These are phyloP conservation scores for Cricetomys ansorgei DNA, from an alignment of 2,113 vertebrate genomes.

Conservation along the genomic window DNA sequence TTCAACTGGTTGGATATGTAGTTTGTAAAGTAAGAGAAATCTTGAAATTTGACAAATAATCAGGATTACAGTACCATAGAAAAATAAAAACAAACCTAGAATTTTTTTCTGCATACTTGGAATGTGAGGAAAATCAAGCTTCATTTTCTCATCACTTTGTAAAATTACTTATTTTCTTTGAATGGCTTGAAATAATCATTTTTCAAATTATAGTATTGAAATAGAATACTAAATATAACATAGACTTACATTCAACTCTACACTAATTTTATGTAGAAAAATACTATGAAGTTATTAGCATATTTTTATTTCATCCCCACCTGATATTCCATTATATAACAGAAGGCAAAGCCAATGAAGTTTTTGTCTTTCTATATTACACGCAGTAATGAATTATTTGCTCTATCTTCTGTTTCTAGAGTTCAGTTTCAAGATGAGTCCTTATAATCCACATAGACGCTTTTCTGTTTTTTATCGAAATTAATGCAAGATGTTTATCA, in stretches of 20 bases:
- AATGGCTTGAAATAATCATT: neutral
- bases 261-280: neutral
- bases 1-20: neutral
- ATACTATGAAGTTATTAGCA: neutral
- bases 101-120: neutral
- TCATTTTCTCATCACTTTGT: neutral
- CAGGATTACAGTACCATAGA: neutral
- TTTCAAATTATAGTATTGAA: neutral
- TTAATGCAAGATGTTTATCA: neutral
- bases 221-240: neutral
- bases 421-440: slow-evolving; percentile 28
- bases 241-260: neutral
- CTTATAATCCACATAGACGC: neutral
- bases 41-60: slow-evolving; percentile 25
- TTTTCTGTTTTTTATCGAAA: neutral
- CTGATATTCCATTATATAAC: neutral
- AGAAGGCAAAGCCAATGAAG: neutral
- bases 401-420: neutral
- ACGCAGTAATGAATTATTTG: neutral
- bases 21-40: neutral
- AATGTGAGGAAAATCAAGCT: neutral
- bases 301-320: neutral
- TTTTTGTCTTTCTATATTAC: slow-evolving; percentile 13
- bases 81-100: neutral
- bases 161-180: neutral